These are phyloP conservation scores for Desmodus rotundus DNA, from an alignment of 2,113 vertebrate genomes.

Conservation along the genomic window DNA sequence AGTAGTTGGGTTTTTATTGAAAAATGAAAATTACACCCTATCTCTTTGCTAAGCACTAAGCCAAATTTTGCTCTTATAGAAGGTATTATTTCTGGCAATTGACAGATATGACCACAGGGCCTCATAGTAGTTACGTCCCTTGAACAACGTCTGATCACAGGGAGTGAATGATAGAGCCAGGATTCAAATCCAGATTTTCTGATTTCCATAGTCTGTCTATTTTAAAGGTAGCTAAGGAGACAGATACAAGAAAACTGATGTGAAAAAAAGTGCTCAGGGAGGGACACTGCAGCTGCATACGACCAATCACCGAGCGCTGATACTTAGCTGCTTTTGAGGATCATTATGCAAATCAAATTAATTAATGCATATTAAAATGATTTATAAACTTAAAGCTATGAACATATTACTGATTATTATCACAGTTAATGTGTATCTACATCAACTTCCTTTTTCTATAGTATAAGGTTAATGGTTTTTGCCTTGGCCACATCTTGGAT, in stretches of 20 bases:
- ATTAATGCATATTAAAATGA: background rate
- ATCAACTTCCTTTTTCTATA: background rate
- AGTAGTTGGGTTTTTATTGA: background rate
- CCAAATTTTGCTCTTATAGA: background rate
- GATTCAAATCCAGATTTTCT: background rate
- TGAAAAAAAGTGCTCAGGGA: background rate
- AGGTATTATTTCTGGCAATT: background rate
- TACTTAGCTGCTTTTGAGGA: background rate
- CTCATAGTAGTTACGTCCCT: background rate
- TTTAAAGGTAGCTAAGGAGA: background rate
- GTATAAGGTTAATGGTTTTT: slow-evolving; percentile 24
- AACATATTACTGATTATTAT: slow-evolving; percentile 7
- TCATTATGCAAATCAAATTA: slow-evolving; percentile 26
- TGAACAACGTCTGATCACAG: background rate
- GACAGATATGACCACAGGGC: background rate
- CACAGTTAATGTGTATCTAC: background rate
- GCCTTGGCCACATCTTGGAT: background rate
- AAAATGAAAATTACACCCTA: background rate
- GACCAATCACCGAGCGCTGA: background rate
- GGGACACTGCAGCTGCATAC: background rate
- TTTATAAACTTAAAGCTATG: slow-evolving; percentile 24
- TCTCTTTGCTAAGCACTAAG: background rate
- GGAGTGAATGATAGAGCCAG: background rate
- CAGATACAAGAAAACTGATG: background rate
- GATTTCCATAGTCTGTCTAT: background rate